Conservation (phyloP, 2,797 vertebrate species). For the Notolabrus celidotus region DNA sequence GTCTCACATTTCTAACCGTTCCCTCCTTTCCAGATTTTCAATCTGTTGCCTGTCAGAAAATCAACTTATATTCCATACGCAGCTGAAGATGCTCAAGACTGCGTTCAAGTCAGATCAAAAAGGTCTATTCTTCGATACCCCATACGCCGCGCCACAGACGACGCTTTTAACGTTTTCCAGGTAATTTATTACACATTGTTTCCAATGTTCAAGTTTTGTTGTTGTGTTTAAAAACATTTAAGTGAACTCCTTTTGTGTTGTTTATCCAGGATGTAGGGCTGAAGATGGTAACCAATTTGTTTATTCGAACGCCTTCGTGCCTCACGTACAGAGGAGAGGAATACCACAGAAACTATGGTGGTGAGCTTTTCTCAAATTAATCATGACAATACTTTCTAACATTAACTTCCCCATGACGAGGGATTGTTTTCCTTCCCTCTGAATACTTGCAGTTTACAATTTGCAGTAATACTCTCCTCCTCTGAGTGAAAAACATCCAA, state of each 20-base stretch:
- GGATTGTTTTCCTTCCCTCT: background rate
- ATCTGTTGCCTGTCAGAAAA: conserved; percentile 51
- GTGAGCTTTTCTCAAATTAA: background rate
- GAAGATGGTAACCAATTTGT: conserved; percentile 79
- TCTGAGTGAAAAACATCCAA: too few species aligned
- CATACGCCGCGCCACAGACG: background rate
- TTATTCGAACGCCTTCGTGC: conserved; percentile 59
- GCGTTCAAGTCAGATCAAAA: conserved; percentile 58
- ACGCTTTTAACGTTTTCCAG: conserved; percentile 60
- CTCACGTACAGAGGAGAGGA: conserved; percentile 56
- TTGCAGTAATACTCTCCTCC: too few species aligned
- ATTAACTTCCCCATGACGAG: too few species aligned
- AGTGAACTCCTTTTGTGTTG: background rate
- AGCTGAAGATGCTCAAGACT: conserved; percentile 31
- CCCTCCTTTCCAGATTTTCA: conserved; percentile 64
- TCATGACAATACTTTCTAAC: background rate
- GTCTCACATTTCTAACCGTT: background rate
- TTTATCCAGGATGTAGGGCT: conserved; percentile 73
- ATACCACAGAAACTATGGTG: conserved; percentile 38
- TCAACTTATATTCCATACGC: conserved; percentile 15
- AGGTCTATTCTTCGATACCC: conserved; percentile 7
- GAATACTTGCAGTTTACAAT: too few species aligned
- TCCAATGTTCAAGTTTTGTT: background rate
- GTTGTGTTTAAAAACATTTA: background rate
- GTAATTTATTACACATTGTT: conserved; percentile 21